Conservation (phyloP, 2,113 vertebrate species). For the Tetrax tetrax region DNA sequence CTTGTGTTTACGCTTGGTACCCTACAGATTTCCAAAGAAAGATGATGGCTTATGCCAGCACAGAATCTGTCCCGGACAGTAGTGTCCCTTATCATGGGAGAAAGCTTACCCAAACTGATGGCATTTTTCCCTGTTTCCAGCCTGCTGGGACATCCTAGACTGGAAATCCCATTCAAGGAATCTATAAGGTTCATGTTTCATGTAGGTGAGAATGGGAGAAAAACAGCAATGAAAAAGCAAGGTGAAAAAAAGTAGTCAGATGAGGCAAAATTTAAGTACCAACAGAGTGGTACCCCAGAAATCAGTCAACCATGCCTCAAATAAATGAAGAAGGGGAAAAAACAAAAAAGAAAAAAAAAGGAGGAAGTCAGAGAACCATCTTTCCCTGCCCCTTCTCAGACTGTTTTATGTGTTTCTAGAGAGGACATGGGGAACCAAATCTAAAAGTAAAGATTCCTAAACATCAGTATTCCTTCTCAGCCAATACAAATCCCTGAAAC, state of each 20-base stretch:
- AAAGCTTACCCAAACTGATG: neutral
- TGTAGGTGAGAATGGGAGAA: neutral
- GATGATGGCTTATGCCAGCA: neutral
- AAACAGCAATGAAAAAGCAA: neutral
- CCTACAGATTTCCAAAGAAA: neutral
- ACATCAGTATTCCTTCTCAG: neutral
- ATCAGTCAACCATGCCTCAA: accelerated
- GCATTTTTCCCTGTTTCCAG: neutral
- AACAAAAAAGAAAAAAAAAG: neutral
- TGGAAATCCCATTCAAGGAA: neutral
- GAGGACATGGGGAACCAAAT: neutral
- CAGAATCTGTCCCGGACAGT: neutral
- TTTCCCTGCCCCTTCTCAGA: neutral
- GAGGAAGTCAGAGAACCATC: neutral
- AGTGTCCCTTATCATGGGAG: neutral
- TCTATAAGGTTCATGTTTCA: neutral
- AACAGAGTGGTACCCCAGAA: neutral
- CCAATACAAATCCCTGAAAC: neutral
- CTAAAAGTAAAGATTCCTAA: neutral
- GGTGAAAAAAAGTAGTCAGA: neutral
- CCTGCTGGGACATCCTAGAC: neutral
- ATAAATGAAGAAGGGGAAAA: neutral
- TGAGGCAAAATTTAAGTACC: neutral
- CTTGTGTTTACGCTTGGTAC: accelerated
- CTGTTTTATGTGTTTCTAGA: neutral